Evolutionary conservation across 2,888 invertebrate species (phyloP).

Genomic region (Byasa hedistus): DNA sequence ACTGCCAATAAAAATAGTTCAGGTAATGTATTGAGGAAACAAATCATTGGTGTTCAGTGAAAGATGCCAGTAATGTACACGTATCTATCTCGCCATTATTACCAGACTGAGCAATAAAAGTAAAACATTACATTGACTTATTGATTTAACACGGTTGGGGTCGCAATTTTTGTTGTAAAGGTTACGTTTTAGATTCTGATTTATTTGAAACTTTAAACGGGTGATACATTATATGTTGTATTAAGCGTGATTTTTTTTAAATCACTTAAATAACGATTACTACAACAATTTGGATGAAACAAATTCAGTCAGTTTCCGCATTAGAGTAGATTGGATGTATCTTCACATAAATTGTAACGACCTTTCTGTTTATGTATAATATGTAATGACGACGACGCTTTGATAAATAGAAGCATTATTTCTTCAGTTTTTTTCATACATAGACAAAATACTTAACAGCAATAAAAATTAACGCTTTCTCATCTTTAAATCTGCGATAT

Average conservation of each 20-base stretch:
- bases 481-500: no score
- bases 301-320: no score
- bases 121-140: slow-evolving; percentile 38
- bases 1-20: slow-evolving; percentile 28
- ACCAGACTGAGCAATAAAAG: slow-evolving; percentile 36
- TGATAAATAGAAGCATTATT: no score
- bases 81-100: slow-evolving; percentile 32
- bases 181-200: neutral
- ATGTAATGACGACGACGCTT: no score
- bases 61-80: slow-evolving; percentile 20
- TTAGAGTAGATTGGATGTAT: no score
- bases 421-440: no score
- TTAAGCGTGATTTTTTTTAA: neutral
- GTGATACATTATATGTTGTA: slow-evolving; percentile 2
- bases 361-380: no score
- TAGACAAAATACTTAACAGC: no score
- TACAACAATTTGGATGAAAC: neutral
- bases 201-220: slow-evolving; percentile 11
- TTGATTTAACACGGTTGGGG: slow-evolving; percentile 33
- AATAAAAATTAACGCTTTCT: no score
- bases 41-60: slow-evolving; percentile 32
- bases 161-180: slow-evolving; percentile 25
- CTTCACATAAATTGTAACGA: no score
- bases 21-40: slow-evolving; percentile 32
- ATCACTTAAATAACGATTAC: no score